These are phyloP conservation scores for Turdus rufiventris DNA, from an alignment of 2,113 vertebrate genomes.

Conservation along the genomic window DNA sequence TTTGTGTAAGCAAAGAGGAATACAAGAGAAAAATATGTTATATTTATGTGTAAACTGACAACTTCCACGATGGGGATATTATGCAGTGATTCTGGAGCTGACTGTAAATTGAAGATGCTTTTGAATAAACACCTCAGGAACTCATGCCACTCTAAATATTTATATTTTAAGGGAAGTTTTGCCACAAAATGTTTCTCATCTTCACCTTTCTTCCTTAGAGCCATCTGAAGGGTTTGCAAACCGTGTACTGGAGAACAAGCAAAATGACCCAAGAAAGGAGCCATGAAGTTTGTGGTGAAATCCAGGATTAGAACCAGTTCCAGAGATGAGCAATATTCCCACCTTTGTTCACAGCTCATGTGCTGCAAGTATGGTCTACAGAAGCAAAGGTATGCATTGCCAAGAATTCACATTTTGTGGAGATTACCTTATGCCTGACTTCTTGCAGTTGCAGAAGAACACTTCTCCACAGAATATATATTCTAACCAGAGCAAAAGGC, in stretches of 20 bases:
- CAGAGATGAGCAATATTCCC: neutral
- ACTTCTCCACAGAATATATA: neutral
- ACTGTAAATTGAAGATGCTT: neutral
- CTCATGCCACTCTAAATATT: neutral
- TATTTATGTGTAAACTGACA: neutral
- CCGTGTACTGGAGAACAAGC: neutral
- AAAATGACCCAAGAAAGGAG: neutral
- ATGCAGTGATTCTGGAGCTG: neutral
- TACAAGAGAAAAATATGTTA: neutral
- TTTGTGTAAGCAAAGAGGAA: constrained; percentile 16
- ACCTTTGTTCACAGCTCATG: neutral
- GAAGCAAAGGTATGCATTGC: neutral
- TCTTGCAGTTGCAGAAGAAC: neutral
- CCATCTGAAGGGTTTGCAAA: neutral
- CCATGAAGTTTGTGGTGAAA: neutral
- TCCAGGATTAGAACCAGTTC: neutral
- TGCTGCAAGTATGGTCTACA: neutral
- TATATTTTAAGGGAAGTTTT: neutral
- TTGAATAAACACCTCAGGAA: neutral
- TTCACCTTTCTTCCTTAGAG: neutral
- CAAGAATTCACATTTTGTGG: neutral
- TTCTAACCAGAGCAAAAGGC: neutral
- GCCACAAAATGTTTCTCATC: neutral
- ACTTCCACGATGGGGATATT: neutral
- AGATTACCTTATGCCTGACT: neutral